Percentiles rank a stretch among this genome's conserved stretches.
These are phyloP conservation scores for Thaumetopoea pityocampa DNA, from an alignment of 1,140 invertebrate genomes.

Conservation along the genomic window DNA sequence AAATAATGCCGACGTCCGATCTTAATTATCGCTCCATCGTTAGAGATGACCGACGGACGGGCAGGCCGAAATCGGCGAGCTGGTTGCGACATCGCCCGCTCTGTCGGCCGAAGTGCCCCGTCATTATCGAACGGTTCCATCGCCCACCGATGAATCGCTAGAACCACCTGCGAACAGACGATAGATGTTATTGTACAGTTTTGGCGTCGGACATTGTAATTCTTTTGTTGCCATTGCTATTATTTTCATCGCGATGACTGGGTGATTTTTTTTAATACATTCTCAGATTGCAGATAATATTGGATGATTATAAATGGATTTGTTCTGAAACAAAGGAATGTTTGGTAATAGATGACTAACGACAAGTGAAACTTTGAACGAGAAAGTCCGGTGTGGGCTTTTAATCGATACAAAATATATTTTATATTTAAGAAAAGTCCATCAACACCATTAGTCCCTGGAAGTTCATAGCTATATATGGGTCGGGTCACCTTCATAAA, in stretches of 20 bases:
- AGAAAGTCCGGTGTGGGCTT: too few species aligned
- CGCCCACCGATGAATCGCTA: slow-evolving; percentile 59
- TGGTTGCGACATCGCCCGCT: slow-evolving; percentile 54
- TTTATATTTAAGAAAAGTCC: too few species aligned
- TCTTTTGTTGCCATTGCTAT: slow-evolving; percentile 63
- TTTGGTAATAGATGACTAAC: slow-evolving; percentile 8
- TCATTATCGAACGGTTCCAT: slow-evolving; percentile 55
- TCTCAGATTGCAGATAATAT: slow-evolving; percentile 29
- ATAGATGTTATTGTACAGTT: slow-evolving; percentile 48
- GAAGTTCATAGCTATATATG: too few species aligned
- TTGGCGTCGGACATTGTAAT: slow-evolving; percentile 65
- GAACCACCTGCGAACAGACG: slow-evolving; percentile 49
- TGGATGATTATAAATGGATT: slow-evolving; percentile 18
- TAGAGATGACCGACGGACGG: slow-evolving; percentile 67
- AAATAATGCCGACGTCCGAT: slow-evolving; percentile 70
- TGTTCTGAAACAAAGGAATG: slow-evolving; percentile 26
- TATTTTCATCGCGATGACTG: slow-evolving; percentile 53
- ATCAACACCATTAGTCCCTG: too few species aligned
- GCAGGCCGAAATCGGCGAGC: slow-evolving; percentile 60
- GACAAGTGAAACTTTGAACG: slow-evolving; percentile 3
- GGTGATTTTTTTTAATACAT: slow-evolving; percentile 33
- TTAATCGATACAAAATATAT: slow-evolving; percentile 12
- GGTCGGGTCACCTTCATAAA: too few species aligned
- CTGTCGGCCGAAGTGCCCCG: slow-evolving; percentile 31
- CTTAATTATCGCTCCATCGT: slow-evolving; percentile 72